phyloP scores from a whole-genome alignment of 2,888 invertebrate species.

The Fissipunctia ypsillon region DNA sequence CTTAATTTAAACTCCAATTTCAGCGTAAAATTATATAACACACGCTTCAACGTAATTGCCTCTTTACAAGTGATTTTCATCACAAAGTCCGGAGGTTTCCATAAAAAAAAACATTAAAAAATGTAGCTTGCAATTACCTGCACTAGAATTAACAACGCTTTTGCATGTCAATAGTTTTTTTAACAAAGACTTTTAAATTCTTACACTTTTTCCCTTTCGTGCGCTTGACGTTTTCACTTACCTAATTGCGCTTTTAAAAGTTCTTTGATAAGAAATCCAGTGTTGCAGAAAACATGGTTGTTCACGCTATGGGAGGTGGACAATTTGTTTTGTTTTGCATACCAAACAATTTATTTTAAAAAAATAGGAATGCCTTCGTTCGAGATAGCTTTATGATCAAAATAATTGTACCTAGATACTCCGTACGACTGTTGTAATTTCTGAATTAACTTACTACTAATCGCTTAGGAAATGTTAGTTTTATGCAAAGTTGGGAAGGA shows the following conservation, averaged over 20 bases:
- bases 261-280: slow-evolving; percentile 51
- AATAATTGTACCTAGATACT: neutral
- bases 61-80: slow-evolving; percentile 65
- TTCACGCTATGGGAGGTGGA: slow-evolving; percentile 48
- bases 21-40: slow-evolving; percentile 51
- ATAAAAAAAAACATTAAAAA: slow-evolving; percentile 45
- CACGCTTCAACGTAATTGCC: slow-evolving; percentile 52
- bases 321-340: slow-evolving; percentile 47
- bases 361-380: neutral
- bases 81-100: slow-evolving; percentile 37
- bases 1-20: slow-evolving; percentile 48
- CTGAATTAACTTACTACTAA: neutral
- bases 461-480: too few relatives aligned
- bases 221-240: slow-evolving; percentile 63
- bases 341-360: slow-evolving; percentile 7
- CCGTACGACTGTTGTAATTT: neutral
- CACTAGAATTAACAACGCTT: slow-evolving; percentile 61
- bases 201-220: slow-evolving; percentile 60
- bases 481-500: neutral
- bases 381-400: neutral
- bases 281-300: slow-evolving; percentile 21
- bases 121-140: slow-evolving; percentile 52
- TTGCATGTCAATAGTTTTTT: slow-evolving; percentile 72
- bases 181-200: slow-evolving; percentile 66
- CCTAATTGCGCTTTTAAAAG: slow-evolving; percentile 62